Conservation (phyloP, 2,888 invertebrate genomes). For the Hyles lineata region DNA sequence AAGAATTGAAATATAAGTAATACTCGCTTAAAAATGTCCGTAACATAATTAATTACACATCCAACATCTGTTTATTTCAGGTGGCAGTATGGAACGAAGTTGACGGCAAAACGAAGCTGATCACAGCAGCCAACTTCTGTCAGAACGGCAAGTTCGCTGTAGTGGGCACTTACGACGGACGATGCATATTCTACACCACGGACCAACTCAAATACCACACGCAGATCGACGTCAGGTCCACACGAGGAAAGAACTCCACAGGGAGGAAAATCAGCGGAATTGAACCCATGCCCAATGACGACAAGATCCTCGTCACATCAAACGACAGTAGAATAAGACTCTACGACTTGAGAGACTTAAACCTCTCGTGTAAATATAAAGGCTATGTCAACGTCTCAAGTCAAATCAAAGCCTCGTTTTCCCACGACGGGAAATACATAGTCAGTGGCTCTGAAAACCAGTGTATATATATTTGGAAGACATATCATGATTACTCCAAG, state of each 20-base stretch:
- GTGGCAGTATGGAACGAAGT: constrained; percentile 99
- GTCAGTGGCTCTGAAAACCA: constrained; percentile 99
- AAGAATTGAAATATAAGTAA: no score
- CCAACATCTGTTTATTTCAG: constrained; percentile 53
- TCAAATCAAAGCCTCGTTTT: constrained; percentile 98
- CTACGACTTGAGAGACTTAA: constrained; percentile 97
- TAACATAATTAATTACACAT: no score
- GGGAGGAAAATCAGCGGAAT: constrained; percentile 98
- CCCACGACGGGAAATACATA: constrained; percentile 98
- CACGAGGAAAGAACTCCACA: constrained; percentile 97
- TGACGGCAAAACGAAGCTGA: constrained; percentile 96
- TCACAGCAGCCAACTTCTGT: constrained; percentile 98
- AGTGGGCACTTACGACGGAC: constrained; percentile 98
- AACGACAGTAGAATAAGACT: constrained; percentile 98
- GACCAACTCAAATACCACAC: constrained; percentile 99
- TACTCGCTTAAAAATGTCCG: no score
- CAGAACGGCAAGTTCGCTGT: constrained; percentile 99
- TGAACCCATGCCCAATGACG: constrained; percentile 97
- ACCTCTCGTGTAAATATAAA: constrained; percentile 97
- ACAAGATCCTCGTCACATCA: constrained; percentile 98
- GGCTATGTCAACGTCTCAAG: constrained; percentile 96
- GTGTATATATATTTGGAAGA: constrained; percentile 99
- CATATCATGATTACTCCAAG: constrained; percentile 97
- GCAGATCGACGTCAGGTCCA: constrained; percentile 97
- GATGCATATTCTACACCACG: constrained; percentile 99